A percentile compares a stretch with the other conserved stretches of the same genome.
phyloP scores from a whole-genome alignment of 1,140 invertebrate species.

The Helicoverpa armigera region DNA sequence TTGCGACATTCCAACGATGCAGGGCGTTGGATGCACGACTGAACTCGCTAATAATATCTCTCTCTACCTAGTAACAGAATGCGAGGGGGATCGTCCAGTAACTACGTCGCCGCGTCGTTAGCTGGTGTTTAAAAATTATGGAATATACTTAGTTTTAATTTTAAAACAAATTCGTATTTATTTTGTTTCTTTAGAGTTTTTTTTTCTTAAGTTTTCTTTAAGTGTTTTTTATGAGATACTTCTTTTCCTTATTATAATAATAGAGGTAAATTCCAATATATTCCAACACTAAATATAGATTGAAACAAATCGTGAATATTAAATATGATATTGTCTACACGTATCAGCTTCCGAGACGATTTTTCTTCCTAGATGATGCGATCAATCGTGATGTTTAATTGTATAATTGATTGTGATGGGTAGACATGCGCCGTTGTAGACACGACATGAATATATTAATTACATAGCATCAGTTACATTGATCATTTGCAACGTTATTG shows the following conservation, averaged over 20 bases:
- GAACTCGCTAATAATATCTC: conserved; percentile 40
- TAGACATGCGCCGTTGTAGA: not conserved
- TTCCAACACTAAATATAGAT: no score
- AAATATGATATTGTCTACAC: not conserved
- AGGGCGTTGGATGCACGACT: conserved; percentile 45
- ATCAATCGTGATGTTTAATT: conserved; percentile 15
- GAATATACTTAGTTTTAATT: no score
- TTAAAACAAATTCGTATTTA: no score
- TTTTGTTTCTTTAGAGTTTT: no score
- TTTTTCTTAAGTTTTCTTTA: no score
- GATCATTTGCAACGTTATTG: not conserved
- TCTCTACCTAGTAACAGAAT: conserved; percentile 36
- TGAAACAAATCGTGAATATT: no score
- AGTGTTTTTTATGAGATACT: no score
- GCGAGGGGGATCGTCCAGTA: not conserved
- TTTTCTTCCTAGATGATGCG: conserved; percentile 6
- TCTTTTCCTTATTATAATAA: no score
- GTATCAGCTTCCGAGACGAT: not conserved
- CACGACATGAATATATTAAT: conserved; percentile 7
- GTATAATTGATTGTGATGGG: not conserved
- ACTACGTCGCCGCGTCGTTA: no score
- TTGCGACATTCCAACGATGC: conserved; percentile 46
- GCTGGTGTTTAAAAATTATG: no score
- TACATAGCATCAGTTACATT: conserved; percentile 7
- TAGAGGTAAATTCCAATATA: no score